Conservation (phyloP, 2,113 vertebrate species). For the Phyllostomus hastatus region DNA sequence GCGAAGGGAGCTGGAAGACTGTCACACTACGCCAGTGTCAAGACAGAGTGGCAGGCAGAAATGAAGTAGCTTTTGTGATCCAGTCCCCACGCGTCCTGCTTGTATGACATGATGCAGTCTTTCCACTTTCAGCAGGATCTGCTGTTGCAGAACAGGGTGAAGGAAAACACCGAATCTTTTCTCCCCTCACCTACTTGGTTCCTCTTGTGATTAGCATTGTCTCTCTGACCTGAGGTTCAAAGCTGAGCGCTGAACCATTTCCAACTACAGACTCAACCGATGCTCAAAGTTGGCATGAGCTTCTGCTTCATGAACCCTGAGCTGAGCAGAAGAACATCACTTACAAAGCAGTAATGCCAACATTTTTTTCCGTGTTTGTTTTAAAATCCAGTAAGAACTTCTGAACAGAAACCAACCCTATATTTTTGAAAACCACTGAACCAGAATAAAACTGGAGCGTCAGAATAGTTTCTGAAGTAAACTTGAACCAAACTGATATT, state of each 20-base stretch:
- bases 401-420: constrained; percentile 68
- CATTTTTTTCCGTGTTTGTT: constrained; percentile 33
- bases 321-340: neutral
- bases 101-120: neutral
- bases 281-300: neutral
- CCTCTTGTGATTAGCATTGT: neutral
- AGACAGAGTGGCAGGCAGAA: neutral
- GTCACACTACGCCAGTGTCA: neutral
- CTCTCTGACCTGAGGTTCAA: neutral
- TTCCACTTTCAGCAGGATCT: neutral
- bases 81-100: neutral
- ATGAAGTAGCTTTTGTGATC: neutral
- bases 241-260: neutral
- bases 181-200: neutral
- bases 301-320: neutral
- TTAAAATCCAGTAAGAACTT: constrained; percentile 64
- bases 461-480: constrained; percentile 66
- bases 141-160: neutral
- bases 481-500: constrained; percentile 64
- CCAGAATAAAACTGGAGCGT: constrained; percentile 54
- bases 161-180: neutral
- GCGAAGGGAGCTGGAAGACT: neutral
- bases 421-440: constrained; percentile 73
- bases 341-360: neutral
- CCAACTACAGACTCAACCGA: neutral